Percentiles rank a stretch among this genome's conserved stretches.
Evolutionary conservation across 2,113 vertebrate species (phyloP).

Genomic region (Scopus umbretta): DNA sequence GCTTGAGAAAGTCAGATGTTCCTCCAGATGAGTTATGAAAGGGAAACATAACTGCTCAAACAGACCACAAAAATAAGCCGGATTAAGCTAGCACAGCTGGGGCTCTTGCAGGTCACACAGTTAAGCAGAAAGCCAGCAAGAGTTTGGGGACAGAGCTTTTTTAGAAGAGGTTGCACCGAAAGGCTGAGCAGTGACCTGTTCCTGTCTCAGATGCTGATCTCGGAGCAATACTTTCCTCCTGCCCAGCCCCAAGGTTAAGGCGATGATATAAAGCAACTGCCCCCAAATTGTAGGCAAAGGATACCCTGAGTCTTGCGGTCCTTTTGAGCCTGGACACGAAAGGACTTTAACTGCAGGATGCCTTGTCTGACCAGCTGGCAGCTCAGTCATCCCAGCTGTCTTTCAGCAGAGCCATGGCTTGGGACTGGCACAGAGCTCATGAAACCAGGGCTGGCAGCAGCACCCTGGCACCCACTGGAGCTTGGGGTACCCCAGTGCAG

Average conservation of each 20-base stretch:
- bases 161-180: background rate
- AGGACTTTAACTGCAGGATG: background rate
- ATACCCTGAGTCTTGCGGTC: background rate
- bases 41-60: background rate
- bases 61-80: background rate
- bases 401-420: background rate
- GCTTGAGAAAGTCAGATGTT: conserved; percentile 3
- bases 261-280: accelerated
- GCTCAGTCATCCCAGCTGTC: background rate
- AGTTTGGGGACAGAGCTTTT: background rate
- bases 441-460: background rate
- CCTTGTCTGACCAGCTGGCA: background rate
- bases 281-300: background rate
- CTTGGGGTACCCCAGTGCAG: background rate
- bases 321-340: background rate
- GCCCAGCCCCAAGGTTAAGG: background rate
- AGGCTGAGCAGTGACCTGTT: background rate
- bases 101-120: background rate
- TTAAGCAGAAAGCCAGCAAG: background rate
- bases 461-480: background rate
- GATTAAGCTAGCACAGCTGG: background rate
- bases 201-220: background rate
- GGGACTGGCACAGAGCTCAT: background rate
- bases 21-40: background rate
- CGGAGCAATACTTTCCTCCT: background rate